phyloP scores from a whole-genome alignment of 2,888 invertebrate genomes.

The Nipponacmea schrenckii region DNA sequence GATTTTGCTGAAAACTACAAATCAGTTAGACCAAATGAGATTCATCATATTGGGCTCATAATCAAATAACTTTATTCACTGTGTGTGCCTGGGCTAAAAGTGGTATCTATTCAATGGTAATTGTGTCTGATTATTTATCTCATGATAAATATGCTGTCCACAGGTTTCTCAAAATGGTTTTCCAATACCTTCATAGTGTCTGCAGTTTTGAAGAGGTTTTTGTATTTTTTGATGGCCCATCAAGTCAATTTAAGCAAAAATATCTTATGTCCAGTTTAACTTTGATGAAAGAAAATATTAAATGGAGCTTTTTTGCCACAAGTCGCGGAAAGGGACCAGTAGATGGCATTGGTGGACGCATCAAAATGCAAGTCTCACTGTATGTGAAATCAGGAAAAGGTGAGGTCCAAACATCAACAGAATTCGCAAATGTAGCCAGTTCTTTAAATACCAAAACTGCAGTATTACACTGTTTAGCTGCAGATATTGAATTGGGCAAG shows the following conservation, averaged over 20 bases:
- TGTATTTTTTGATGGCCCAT: neutral
- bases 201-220: neutral
- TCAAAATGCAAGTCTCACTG: neutral
- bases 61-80: neutral
- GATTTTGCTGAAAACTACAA: neutral
- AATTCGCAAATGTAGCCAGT: neutral
- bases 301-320: neutral
- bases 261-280: neutral
- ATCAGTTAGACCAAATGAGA: neutral
- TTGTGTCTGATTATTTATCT: neutral
- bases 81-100: neutral
- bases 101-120: neutral
- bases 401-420: neutral
- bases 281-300: neutral
- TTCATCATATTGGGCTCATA: neutral
- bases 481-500: neutral
- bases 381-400: neutral
- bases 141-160: neutral
- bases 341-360: neutral
- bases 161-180: neutral
- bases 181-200: neutral
- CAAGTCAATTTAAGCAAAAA: neutral
- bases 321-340: neutral
- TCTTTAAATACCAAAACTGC: neutral
- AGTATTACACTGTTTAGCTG: neutral